These are phyloP conservation scores for Dipus sagitta DNA, from an alignment of 2,797 vertebrate genomes.

Conservation along the genomic window DNA sequence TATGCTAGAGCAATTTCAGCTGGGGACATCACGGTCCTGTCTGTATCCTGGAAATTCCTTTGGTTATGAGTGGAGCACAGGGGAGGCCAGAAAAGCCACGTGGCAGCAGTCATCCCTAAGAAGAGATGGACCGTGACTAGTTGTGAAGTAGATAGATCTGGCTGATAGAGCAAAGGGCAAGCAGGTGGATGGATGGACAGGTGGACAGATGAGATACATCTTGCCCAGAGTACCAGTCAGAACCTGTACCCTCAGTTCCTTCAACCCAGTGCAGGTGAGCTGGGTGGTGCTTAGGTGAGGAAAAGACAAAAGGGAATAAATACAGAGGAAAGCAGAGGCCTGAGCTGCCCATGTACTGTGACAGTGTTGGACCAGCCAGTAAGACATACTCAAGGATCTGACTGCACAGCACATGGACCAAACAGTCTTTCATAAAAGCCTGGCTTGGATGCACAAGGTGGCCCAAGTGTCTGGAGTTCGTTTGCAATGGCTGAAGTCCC, in stretches of 20 bases:
- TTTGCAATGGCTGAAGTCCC: too few relatives aligned
- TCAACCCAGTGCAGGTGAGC: background rate
- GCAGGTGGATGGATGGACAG: background rate
- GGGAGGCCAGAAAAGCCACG: background rate
- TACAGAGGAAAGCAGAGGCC: background rate
- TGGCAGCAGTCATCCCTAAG: background rate
- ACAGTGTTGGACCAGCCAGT: background rate
- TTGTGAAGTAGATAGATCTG: background rate
- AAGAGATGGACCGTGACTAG: background rate
- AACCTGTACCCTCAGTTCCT: background rate
- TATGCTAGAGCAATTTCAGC: background rate
- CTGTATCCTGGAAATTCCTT: background rate
- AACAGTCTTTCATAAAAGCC: background rate
- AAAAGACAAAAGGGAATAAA: background rate
- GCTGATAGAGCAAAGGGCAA: background rate
- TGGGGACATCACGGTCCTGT: background rate
- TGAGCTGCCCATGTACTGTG: background rate
- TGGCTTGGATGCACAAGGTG: too few relatives aligned
- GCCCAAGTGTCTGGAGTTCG: too few relatives aligned
- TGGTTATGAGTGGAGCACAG: background rate
- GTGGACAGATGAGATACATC: background rate
- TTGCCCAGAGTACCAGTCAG: background rate
- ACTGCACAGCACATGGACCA: too few relatives aligned
- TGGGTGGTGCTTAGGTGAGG: background rate
- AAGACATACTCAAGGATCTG: background rate